Conservation (phyloP, 2,113 vertebrate genomes). For the Phodopus roborovskii region DNA sequence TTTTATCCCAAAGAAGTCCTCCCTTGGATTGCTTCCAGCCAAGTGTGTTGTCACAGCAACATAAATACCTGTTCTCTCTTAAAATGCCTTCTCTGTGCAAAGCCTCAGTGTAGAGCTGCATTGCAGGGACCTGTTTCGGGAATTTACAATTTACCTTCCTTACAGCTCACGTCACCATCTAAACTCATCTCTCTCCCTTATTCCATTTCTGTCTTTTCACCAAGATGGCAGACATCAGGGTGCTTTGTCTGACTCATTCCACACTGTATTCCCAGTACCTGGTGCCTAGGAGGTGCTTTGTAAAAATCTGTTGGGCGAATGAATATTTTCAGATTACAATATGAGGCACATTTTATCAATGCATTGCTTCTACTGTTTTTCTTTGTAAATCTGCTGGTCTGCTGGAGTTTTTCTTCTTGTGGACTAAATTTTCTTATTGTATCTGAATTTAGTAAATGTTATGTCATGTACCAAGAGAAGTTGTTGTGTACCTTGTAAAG, state of each 20-base stretch:
- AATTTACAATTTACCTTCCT: not conserved
- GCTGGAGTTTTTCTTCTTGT: conserved; percentile 66
- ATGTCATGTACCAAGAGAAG: conserved; percentile 53
- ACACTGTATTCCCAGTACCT: no score
- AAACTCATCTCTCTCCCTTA: not conserved
- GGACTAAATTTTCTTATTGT: conserved; percentile 26
- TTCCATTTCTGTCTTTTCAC: not conserved
- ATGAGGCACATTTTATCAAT: not conserved
- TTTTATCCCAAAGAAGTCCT: not conserved
- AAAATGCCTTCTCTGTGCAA: not conserved
- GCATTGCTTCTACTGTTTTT: not conserved
- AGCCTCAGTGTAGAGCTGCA: not conserved
- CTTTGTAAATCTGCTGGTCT: not conserved
- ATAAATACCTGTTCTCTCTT: not conserved
- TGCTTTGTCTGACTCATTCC: not conserved
- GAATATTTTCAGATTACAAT: not conserved
- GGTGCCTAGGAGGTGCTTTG: not conserved
- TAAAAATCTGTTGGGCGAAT: not conserved
- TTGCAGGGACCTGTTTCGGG: not conserved
- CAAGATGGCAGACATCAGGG: not conserved
- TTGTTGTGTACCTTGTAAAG: conserved; percentile 57
- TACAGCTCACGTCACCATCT: not conserved
- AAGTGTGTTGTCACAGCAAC: not conserved
- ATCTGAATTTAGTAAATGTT: conserved; percentile 52
- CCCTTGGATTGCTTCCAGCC: not conserved